Evolutionary conservation across 2,888 invertebrate species (phyloP).

Genomic region (Meghimatium bilineatum): DNA sequence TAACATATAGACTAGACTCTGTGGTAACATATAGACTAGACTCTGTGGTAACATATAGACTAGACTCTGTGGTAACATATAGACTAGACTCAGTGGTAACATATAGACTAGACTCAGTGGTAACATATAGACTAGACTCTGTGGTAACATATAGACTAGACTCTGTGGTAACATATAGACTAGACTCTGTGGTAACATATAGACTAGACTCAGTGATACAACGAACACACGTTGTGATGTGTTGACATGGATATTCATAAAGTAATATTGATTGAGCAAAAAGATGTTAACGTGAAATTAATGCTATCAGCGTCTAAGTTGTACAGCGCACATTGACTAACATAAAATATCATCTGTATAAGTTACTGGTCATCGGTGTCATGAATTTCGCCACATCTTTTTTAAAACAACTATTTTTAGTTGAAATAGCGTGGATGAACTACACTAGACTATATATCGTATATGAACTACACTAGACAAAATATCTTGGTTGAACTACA

Average conservation of each 20-base stretch:
- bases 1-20: not conserved
- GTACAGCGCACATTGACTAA: not conserved
- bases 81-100: too few species aligned
- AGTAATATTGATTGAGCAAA: too few species aligned
- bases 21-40: not conserved
- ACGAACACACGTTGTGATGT: not conserved
- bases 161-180: not conserved
- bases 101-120: not conserved
- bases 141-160: not conserved
- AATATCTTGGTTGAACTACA: too few species aligned
- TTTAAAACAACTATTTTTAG: too few species aligned
- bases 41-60: not conserved
- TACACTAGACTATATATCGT: too few species aligned
- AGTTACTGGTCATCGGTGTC: too few species aligned
- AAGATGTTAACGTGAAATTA: too few species aligned
- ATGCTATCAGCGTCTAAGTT: too few species aligned
- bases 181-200: not conserved
- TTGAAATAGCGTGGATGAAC: too few species aligned
- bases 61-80: not conserved
- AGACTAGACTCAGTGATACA: not conserved
- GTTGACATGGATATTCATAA: too few species aligned
- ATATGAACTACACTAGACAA: too few species aligned
- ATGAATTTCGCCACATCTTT: too few species aligned
- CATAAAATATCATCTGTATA: not conserved
- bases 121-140: not conserved